A percentile compares a stretch with the other conserved stretches of the same genome.
These are phyloP conservation scores for Dendrolimus punctatus DNA, from an alignment of 1,140 invertebrate genomes.

Conservation along the genomic window DNA sequence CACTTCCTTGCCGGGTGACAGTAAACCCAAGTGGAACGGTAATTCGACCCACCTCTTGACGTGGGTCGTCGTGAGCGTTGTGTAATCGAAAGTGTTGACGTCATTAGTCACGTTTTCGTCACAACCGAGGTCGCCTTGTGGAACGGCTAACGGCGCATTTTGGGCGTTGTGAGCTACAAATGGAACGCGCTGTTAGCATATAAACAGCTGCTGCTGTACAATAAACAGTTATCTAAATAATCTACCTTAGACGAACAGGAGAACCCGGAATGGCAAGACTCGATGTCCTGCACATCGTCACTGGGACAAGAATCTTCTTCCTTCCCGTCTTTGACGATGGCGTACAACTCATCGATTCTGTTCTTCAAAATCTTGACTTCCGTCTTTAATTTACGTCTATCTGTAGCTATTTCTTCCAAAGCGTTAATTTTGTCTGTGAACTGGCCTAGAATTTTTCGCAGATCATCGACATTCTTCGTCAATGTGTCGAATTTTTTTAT, in stretches of 20 bases:
- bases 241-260: constrained; percentile 58
- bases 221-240: not conserved
- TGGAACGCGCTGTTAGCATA: no score
- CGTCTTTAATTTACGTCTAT: constrained; percentile 30
- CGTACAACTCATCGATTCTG: constrained; percentile 43
- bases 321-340: constrained; percentile 49
- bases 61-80: no score
- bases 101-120: no score
- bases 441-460: constrained; percentile 28
- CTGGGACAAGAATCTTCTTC: constrained; percentile 38
- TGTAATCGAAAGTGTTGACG: no score
- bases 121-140: no score
- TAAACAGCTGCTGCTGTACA: no score
- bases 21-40: no score
- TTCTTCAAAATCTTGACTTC: constrained; percentile 41
- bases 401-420: constrained; percentile 30
- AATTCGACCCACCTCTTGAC: no score
- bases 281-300: constrained; percentile 37
- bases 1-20: no score
- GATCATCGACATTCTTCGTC: constrained; percentile 38
- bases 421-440: constrained; percentile 33
- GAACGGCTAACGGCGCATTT: no score
- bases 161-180: no score
- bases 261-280: constrained; percentile 51
- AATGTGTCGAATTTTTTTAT: constrained; percentile 44